Percentiles rank a stretch among this genome's conserved stretches.
phyloP scores from a whole-genome alignment of 2,113 vertebrate genomes.

The Parus major region DNA sequence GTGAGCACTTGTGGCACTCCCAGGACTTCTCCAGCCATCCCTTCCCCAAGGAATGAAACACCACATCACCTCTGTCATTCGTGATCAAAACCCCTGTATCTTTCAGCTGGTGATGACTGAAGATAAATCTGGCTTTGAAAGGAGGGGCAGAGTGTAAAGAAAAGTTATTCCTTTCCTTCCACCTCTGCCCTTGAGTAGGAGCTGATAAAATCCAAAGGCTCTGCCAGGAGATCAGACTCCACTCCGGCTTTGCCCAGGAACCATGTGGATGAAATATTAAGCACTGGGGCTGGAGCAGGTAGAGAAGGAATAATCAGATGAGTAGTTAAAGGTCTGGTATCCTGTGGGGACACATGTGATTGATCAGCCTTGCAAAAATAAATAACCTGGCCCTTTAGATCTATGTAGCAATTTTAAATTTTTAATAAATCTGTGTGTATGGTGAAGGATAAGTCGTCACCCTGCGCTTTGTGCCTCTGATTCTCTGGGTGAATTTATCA shows the following conservation, averaged over 20 bases:
- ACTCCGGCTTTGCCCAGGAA: constrained; percentile 16
- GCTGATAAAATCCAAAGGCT: constrained; percentile 8
- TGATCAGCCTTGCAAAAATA: constrained; percentile 72
- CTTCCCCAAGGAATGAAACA: background rate
- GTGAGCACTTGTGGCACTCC: background rate
- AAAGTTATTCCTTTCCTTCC: constrained; percentile 26
- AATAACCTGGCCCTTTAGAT: constrained; percentile 66
- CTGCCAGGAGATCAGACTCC: constrained; percentile 7
- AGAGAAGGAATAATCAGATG: constrained; percentile 65
- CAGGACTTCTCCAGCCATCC: background rate
- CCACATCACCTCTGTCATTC: background rate
- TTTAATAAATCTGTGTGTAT: constrained; percentile 61
- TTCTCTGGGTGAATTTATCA: constrained; percentile 56
- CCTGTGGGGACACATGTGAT: constrained; percentile 72
- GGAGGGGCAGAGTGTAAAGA: background rate
- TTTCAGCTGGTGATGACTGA: background rate
- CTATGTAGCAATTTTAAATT: constrained; percentile 71
- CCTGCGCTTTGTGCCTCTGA: background rate
- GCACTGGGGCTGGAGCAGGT: background rate
- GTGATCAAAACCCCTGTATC: background rate
- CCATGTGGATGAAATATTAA: constrained; percentile 60
- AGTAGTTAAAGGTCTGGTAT: constrained; percentile 71
- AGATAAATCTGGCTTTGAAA: constrained; percentile 43
- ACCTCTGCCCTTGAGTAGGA: constrained; percentile 5
- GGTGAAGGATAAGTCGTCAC: constrained; percentile 36